phyloP scores from a whole-genome alignment of 2,888 invertebrate genomes.

The Hirtodrosophila confusa region DNA sequence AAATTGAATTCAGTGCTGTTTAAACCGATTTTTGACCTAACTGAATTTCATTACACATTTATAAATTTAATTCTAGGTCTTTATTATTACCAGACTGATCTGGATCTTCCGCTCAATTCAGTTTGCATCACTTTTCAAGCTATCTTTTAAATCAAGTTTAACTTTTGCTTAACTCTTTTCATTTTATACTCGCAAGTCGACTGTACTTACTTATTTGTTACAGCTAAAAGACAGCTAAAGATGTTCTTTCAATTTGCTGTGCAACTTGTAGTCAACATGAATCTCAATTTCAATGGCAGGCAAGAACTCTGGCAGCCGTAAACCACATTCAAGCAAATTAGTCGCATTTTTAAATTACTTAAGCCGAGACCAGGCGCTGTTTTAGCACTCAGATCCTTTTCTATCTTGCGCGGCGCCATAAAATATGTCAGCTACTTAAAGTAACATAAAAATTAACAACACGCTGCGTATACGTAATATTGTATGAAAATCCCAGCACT shows the following conservation, averaged over 20 bases:
- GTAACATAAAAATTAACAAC: conserved; percentile 62
- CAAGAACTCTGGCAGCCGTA: conserved; percentile 25
- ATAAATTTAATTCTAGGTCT: no score
- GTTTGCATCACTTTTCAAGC: no score
- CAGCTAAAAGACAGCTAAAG: not conserved
- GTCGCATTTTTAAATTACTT: conserved; percentile 56
- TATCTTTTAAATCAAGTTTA: no score
- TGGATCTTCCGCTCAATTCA: no score
- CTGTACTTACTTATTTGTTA: no score
- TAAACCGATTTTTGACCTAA: no score
- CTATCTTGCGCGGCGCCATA: conserved; percentile 35
- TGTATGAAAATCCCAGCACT: conserved; percentile 10
- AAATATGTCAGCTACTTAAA: conserved; percentile 64
- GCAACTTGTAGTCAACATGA: conserved; percentile 22
- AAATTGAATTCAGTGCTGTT: no score
- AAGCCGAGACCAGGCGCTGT: conserved; percentile 26
- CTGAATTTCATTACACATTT: no score
- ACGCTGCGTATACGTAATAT: conserved; percentile 56
- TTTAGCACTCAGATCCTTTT: not conserved
- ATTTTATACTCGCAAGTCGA: no score
- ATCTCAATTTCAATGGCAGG: conserved; percentile 38
- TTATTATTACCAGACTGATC: no score
- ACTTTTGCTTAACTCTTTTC: no score
- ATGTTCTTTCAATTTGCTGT: conserved; percentile 15
- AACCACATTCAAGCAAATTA: conserved; percentile 55